Evolutionary conservation across 2,113 vertebrate genomes (phyloP).

Genomic region (Alligator sinensis): DNA sequence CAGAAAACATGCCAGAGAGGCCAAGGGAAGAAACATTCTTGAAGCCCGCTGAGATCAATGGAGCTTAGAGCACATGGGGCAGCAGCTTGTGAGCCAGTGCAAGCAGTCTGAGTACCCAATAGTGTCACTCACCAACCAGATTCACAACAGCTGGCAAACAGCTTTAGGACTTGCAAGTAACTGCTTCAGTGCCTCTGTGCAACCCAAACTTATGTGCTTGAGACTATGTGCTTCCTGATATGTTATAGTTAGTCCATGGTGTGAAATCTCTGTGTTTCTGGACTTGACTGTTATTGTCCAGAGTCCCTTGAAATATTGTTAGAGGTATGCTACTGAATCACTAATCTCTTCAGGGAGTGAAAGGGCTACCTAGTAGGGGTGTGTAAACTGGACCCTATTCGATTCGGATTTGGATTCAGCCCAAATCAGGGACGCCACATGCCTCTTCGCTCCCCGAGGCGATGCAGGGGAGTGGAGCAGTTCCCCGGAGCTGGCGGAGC

Average conservation of each 20-base stretch:
- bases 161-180: constrained; percentile 15
- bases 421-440: too few species aligned
- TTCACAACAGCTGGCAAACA: neutral
- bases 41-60: neutral
- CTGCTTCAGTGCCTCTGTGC: neutral
- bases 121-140: neutral
- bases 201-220: constrained; percentile 5
- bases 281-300: neutral
- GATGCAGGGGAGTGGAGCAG: too few species aligned
- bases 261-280: neutral
- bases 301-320: neutral
- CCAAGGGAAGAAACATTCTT: neutral
- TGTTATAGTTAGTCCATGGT: neutral
- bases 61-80: rapidly evolving
- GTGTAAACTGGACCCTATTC: too few species aligned
- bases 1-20: too few species aligned
- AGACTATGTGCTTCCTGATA: neutral
- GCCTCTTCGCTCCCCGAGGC: too few species aligned
- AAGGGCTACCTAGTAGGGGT: neutral
- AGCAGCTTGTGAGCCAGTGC: too few species aligned
- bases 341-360: neutral
- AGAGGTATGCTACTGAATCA: neutral
- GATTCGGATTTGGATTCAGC: too few species aligned
- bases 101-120: neutral
- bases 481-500: too few species aligned